phyloP scores from a whole-genome alignment of 2,113 vertebrate species.

The Pollachius pollachius region DNA sequence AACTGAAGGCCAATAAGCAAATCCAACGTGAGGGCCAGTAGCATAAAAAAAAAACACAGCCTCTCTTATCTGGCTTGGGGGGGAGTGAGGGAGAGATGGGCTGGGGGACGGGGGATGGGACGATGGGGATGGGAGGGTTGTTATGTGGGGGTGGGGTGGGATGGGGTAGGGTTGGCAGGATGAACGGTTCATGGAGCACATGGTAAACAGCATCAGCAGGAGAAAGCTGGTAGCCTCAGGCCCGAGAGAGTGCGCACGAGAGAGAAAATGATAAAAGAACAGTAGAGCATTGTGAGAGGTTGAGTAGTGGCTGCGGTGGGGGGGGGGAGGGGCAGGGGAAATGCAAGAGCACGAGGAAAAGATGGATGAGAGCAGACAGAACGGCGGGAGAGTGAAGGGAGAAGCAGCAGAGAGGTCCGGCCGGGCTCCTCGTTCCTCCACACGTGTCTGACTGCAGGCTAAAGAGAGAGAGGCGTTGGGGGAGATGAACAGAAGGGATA shows the following conservation, averaged over 20 bases:
- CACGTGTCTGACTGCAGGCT: not conserved
- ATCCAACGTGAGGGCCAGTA: not conserved
- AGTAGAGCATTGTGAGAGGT: not conserved
- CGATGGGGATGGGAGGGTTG: too few species aligned
- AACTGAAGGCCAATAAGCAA: not conserved
- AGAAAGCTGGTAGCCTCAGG: not conserved
- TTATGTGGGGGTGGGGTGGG: too few species aligned
- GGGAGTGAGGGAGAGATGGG: not conserved
- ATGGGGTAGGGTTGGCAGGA: not conserved
- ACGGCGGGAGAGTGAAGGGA: not conserved
- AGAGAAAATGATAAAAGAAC: not conserved
- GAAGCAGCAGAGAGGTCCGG: not conserved
- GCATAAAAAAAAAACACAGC: not conserved
- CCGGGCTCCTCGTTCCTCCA: not conserved
- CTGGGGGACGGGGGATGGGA: too few species aligned
- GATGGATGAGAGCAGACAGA: not conserved
- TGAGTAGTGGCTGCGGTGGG: constrained; percentile 19
- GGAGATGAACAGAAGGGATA: not conserved
- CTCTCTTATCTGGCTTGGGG: not conserved
- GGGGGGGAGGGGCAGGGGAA: not conserved
- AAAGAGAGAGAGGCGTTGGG: not conserved
- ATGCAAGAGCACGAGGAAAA: not conserved
- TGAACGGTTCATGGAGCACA: not conserved
- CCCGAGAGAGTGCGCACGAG: not conserved
- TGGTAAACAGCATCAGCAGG: not conserved